Evolutionary conservation across 2,113 vertebrate genomes (phyloP), one percentile per base, ranked within the genome.

Genomic region (Fregetta grallaria): DNA sequence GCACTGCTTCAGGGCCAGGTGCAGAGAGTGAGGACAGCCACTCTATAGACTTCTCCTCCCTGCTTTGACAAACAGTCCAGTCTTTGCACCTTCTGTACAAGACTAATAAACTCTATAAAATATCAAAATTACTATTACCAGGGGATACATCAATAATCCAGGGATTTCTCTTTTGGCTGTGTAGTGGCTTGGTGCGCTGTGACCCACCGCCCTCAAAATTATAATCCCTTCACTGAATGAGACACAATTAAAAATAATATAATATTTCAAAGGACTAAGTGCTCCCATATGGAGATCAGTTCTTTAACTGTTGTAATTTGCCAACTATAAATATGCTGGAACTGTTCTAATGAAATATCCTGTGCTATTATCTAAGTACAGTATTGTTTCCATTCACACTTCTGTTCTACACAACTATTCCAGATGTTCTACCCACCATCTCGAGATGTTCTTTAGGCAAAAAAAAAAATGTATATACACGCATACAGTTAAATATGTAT

Each of bases 171-270:
- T n/a, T 29, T 63, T 93, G 70, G 75, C 68, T 78, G 30, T 75
- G 81, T 58, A 82, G 86, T 65, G 71, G 65, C 63, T 93, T 38
- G 18, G 72, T 83, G 88, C 4, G 32, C 68, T 66, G 50, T 76
- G 91, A 94, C 92, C 78, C 75, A 70, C 29, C 3, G 12, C 78
- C 86, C 87, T 94, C 58, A 90, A 96, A 94, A 95, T 88, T 94
- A 72, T 66, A 95, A 94, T 96, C 94, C 80, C 38, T 89, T 75
- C 73, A 73, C 52, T 83, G 87, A 97, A 95, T 56, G 61, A 92
- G 65, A 94, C 91, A 95, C 36, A 83, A 97, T 94, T 97, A 95
- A 95, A 96, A 95, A 93, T 92, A 95, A 92, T 90, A 96, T 62
- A 96, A 83, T 81, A 88, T 94, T 95, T 96, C 88, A 96, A 96